Percentiles rank a stretch among this genome's conserved stretches.
phyloP scores from a whole-genome alignment of 2,888 invertebrate genomes.

The Temnothorax ravouxi region DNA sequence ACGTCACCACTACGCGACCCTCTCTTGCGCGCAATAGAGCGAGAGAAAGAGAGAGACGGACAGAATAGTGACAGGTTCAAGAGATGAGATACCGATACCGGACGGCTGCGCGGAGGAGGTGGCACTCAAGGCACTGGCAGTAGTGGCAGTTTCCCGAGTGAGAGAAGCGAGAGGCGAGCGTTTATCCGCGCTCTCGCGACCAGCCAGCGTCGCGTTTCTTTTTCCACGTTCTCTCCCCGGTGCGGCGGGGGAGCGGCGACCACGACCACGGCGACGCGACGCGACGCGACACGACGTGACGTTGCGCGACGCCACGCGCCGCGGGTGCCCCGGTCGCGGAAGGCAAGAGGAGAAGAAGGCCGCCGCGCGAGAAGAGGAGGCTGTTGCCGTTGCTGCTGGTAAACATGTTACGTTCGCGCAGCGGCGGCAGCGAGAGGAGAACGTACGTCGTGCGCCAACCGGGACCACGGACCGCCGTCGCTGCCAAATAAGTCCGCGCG shows the following conservation, averaged over 20 bases:
- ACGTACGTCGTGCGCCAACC: conserved; percentile 77
- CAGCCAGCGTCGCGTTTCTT: conserved; percentile 4
- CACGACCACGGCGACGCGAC: conserved; percentile 47
- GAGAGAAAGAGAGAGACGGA: conserved; percentile 53
- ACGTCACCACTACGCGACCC: conserved; percentile 73
- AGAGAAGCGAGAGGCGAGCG: conserved; percentile 62
- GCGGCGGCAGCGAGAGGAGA: conserved; percentile 76
- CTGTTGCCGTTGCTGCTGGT: conserved; percentile 31
- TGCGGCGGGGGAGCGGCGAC: conserved; percentile 42
- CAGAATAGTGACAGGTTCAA: conserved; percentile 68
- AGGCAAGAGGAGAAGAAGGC: background rate
- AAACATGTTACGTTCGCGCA: conserved; percentile 77
- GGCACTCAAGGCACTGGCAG: conserved; percentile 69
- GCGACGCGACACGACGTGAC: conserved; percentile 8
- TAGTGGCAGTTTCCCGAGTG: conserved; percentile 72
- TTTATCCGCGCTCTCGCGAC: conserved; percentile 50
- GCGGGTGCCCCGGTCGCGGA: conserved; percentile 31
- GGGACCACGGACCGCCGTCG: conserved; percentile 80
- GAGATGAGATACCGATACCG: conserved; percentile 77
- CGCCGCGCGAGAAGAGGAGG: background rate
- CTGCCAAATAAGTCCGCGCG: conserved; percentile 84
- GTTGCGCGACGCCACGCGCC: conserved; percentile 34
- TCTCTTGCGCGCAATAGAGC: conserved; percentile 20
- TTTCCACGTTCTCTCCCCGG: conserved; percentile 15
- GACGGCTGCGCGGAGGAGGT: conserved; percentile 66